A percentile compares a stretch with the other conserved stretches of the same genome.
Conservation (phyloP, 2,797 vertebrate species). For the Urocyon cinereoargenteus region DNA sequence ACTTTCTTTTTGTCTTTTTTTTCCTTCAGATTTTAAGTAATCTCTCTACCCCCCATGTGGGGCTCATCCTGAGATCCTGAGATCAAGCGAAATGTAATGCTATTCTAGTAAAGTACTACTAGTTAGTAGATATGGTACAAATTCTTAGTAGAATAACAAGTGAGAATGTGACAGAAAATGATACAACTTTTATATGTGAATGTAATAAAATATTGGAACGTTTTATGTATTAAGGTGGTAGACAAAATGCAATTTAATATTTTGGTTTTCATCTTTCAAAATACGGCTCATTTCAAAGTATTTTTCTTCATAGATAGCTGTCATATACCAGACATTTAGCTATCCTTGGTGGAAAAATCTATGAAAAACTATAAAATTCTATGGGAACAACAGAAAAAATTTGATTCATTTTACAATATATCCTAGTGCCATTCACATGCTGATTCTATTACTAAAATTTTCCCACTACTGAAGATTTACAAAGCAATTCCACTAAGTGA, state of each 20-base stretch:
- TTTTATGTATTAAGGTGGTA: not conserved
- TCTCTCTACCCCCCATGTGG: no score
- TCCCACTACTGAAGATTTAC: constrained; percentile 62
- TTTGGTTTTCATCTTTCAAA: constrained; percentile 57
- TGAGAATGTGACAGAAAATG: not conserved
- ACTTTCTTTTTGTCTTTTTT: no score
- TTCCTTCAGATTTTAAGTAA: no score
- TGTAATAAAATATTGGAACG: not conserved
- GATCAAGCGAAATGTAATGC: not conserved
- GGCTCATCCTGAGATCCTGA: no score
- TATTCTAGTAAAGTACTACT: not conserved
- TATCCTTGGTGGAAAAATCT: not conserved
- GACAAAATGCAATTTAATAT: constrained; percentile 14
- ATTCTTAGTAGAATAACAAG: constrained; percentile 13
- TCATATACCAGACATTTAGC: constrained; percentile 16
- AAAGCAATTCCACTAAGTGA: not conserved
- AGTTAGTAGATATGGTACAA: not conserved
- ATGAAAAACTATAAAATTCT: constrained; percentile 18
- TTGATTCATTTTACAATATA: constrained; percentile 46
- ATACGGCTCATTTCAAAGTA: constrained; percentile 7
- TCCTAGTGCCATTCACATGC: not conserved
- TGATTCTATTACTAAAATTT: constrained; percentile 64
- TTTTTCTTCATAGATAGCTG: constrained; percentile 9
- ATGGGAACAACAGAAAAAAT: constrained; percentile 51
- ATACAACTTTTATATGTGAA: not conserved